Conservation (phyloP, 2,797 vertebrate genomes). For the Steatocranus sp. region DNA sequence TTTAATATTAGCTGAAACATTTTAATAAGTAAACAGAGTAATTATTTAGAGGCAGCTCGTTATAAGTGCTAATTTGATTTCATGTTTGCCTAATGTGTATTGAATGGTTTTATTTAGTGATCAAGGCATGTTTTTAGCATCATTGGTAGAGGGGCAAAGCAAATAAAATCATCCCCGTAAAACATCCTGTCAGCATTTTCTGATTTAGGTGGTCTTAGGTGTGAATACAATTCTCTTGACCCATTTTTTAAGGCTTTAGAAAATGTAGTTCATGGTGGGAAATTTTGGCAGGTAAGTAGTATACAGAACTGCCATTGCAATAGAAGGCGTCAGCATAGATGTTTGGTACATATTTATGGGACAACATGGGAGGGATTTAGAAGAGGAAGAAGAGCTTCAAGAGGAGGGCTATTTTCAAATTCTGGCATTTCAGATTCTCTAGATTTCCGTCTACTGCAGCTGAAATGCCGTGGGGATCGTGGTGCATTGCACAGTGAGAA, state of each 20-base stretch:
- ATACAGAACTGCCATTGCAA: background rate
- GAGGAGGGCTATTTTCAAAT: background rate
- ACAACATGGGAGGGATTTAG: background rate
- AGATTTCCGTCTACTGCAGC: background rate
- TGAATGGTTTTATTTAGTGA: constrained; percentile 2
- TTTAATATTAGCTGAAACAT: background rate
- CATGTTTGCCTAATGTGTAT: constrained; percentile 21
- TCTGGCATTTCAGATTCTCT: background rate
- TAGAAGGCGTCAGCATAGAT: background rate
- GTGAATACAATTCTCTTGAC: background rate
- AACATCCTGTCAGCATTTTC: background rate
- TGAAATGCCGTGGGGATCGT: background rate
- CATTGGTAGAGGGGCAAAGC: background rate
- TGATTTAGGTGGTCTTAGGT: background rate
- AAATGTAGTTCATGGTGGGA: background rate
- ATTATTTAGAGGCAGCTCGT: constrained; percentile 33
- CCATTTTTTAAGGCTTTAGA: background rate
- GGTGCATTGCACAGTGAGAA: background rate
- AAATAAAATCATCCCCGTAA: background rate
- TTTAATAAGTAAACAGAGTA: background rate
- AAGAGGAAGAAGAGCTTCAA: background rate
- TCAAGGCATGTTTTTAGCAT: background rate
- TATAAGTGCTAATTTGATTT: constrained; percentile 28
- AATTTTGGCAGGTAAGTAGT: background rate
- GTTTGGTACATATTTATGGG: background rate